phyloP scores from a whole-genome alignment of 1,140 invertebrate genomes.

The Globodera ellingtonae region DNA sequence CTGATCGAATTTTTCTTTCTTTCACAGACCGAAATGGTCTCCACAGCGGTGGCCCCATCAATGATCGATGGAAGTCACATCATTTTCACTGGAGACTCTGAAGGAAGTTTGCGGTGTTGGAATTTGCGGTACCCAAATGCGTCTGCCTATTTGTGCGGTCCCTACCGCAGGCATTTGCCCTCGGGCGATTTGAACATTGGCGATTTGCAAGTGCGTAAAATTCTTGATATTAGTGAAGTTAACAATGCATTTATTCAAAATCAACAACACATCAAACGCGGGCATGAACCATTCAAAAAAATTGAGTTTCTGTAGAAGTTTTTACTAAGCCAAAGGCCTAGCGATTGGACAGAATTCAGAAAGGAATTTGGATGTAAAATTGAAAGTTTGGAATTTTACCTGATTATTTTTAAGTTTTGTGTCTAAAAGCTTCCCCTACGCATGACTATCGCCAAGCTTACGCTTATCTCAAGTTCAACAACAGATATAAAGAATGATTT shows the following conservation, averaged over 20 bases:
- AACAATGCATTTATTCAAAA: background rate
- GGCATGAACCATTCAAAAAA: background rate
- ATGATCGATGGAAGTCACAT: constrained; percentile 6
- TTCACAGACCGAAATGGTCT: constrained; percentile 7
- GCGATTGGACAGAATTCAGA: background rate
- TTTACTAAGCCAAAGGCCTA: background rate
- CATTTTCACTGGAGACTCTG: constrained; percentile 56
- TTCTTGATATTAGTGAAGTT: background rate
- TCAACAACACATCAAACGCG: too few species aligned
- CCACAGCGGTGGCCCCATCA: constrained; percentile 3
- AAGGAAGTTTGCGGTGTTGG: constrained; percentile 51
- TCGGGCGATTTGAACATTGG: constrained; percentile 18
- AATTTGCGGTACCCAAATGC: constrained; percentile 42
- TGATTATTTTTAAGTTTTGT: too few species aligned
- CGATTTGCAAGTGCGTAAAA: constrained; percentile 14
- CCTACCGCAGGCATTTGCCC: constrained; percentile 49
- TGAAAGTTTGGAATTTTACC: background rate
- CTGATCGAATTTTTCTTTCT: background rate
- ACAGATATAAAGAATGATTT: too few species aligned
- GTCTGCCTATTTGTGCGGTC: constrained; percentile 51
- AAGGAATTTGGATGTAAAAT: background rate
- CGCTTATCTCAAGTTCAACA: too few species aligned
- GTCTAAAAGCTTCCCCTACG: too few species aligned
- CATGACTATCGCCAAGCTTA: too few species aligned
- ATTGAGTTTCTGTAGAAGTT: background rate